These are phyloP conservation scores for Calliopsis andreniformis DNA, from an alignment of 1,140 invertebrate genomes.

Conservation along the genomic window DNA sequence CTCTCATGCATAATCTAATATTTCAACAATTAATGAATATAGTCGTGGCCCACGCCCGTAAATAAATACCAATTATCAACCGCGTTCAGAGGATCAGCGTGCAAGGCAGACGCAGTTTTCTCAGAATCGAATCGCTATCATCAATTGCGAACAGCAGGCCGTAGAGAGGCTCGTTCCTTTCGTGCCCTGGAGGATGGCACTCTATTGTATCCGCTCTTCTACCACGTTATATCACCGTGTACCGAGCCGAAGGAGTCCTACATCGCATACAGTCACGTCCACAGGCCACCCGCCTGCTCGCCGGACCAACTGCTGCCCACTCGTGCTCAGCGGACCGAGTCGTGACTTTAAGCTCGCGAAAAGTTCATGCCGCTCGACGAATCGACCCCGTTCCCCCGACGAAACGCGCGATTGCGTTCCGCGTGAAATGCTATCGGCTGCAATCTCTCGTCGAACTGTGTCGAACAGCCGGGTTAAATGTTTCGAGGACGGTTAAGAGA, in stretches of 20 bases:
- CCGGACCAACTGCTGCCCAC: slow-evolving; percentile 64
- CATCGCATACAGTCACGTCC: slow-evolving; percentile 72
- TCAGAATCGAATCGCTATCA: slow-evolving; percentile 40
- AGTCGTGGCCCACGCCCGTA: background rate
- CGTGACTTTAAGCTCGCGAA: slow-evolving; percentile 62
- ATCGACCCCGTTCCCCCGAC: slow-evolving; percentile 28
- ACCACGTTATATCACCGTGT: slow-evolving; percentile 63
- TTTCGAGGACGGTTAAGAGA: background rate
- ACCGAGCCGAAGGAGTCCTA: slow-evolving; percentile 63
- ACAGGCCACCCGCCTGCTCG: slow-evolving; percentile 57
- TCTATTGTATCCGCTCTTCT: slow-evolving; percentile 63
- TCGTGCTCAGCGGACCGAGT: slow-evolving; percentile 66
- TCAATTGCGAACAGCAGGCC: slow-evolving; percentile 33
- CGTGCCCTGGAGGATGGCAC: slow-evolving; percentile 46
- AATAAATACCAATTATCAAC: slow-evolving; percentile 15
- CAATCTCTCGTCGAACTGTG: background rate
- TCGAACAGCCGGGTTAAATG: background rate
- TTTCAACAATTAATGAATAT: background rate
- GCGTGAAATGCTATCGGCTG: slow-evolving; percentile 5
- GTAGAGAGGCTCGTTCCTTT: slow-evolving; percentile 34
- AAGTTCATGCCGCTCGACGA: slow-evolving; percentile 54
- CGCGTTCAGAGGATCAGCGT: slow-evolving; percentile 6
- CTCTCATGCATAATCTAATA: too few species aligned
- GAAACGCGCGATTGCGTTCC: slow-evolving; percentile 33
- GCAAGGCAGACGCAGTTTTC: slow-evolving; percentile 18